Base-by-base conservation (phyloP, 2,888 invertebrate species). In the Danaus chrysippus region DNA sequence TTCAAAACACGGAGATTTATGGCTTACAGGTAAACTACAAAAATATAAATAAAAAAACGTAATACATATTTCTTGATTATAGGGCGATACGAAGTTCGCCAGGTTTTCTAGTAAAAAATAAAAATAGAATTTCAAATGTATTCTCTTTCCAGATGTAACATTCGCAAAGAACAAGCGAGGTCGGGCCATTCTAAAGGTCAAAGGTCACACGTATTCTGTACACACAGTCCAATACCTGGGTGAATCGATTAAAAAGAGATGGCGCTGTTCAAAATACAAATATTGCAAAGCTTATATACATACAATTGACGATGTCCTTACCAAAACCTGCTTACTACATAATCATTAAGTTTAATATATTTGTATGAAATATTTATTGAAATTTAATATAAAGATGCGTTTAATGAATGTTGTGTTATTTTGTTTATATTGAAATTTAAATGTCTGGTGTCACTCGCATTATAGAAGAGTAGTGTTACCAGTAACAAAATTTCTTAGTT, bases 201-300 rank as follows among this genome's bases (percentile, higher is more conserved):
- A 44, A 3, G 66, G 66, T 6, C 56, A 56, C 23, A 12, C 62
- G 9, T 66, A 59, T 42, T 42, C 54, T 23, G 19, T 64, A 10
- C 66, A 66, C 19, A 11, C 23, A 6, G 43, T 56, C 5, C 54
- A 41, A 1, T 11, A 59, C 6, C 0, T 61, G 6, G 59, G 55
- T 10, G 41, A 15, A n/a, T 6, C 11, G 23, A 13, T 62, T 10
- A 67, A 58, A 34, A 52, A 53, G 17, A 62, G 63, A 56, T 68
- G 68, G 68, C 62, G 65, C 3, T 68, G 68, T 34, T 66, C 65
- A 1, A 63, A 55, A 44, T 65, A 44, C 15, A 65, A 63, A 34
- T 62, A 68, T 13, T 68, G 67, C 19, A 68, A 54, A 34, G 67
- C 67, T 6, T 44, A 55, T 11, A 44, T 65, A n/a, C 63, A 67